phyloP scores from a whole-genome alignment of 2,888 invertebrate species.

The Actias luna region DNA sequence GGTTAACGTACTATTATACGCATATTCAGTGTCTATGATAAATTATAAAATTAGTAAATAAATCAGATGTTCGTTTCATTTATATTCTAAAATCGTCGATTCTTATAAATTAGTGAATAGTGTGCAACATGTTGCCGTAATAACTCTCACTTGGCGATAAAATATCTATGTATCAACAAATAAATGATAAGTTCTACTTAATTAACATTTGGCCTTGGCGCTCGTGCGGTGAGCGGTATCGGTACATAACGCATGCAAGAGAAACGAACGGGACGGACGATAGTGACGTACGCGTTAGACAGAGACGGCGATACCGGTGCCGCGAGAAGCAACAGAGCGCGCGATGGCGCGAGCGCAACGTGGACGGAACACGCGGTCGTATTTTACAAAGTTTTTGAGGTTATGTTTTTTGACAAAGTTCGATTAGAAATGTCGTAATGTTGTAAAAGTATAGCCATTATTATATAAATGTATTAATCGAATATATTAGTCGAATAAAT shows the following conservation, averaged over 20 bases:
- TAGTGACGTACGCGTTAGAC: slow-evolving; percentile 23
- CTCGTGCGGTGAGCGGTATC: slow-evolving; percentile 10
- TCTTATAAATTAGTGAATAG: not conserved
- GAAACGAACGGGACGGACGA: slow-evolving; percentile 34
- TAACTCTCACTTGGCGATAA: slow-evolving; percentile 9
- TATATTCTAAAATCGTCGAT: not conserved
- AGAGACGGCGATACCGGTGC: slow-evolving; percentile 47
- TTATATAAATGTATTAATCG: too few species aligned
- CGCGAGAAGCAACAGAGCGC: not conserved
- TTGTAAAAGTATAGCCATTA: too few species aligned
- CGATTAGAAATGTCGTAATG: not conserved
- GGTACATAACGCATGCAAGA: slow-evolving; percentile 18
- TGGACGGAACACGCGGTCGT: slow-evolving; percentile 51
- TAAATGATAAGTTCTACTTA: slow-evolving; percentile 1
- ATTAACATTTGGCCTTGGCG: slow-evolving; percentile 17
- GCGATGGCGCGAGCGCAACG: slow-evolving; percentile 50
- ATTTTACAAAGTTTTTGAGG: slow-evolving; percentile 44
- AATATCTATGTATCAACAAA: slow-evolving; percentile 16
- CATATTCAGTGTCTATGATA: too few species aligned
- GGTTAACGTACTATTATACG: too few species aligned
- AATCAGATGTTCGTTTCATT: not conserved
- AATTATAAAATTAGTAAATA: too few species aligned
- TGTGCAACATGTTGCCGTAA: not conserved
- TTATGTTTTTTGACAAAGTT: slow-evolving; percentile 45
- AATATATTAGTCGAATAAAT: too few species aligned